phyloP scores from a whole-genome alignment of 92 coral and sea anemone species.

The Palythoa caribaeorum region DNA sequence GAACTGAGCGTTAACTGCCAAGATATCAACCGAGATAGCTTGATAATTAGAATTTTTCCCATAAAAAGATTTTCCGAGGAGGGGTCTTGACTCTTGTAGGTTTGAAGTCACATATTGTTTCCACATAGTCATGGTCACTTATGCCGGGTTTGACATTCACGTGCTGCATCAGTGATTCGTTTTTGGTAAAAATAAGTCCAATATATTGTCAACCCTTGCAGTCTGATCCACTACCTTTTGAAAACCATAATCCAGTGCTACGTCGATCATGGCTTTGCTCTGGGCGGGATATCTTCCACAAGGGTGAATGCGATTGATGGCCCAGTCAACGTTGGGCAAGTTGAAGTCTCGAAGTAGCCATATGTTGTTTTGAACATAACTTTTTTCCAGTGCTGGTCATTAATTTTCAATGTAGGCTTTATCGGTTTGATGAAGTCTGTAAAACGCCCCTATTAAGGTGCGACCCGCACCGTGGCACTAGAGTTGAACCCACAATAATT shows the following conservation, averaged over 20 bases:
- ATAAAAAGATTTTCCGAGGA: background rate
- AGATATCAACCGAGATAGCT: conserved; percentile 8
- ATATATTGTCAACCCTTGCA: conserved; percentile 53
- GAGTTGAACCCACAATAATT: conserved; percentile 41
- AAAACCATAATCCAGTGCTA: background rate
- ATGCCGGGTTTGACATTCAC: background rate
- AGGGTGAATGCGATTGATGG: background rate
- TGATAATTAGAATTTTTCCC: background rate
- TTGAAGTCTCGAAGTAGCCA: background rate
- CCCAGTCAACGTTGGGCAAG: conserved; percentile 17
- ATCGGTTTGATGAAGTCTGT: conserved; percentile 19
- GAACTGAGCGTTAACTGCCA: background rate
- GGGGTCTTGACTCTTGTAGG: background rate
- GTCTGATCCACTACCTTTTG: conserved; percentile 45
- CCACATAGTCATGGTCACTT: background rate
- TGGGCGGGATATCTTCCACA: background rate
- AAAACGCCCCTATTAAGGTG: background rate
- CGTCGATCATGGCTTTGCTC: background rate
- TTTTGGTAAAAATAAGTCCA: conserved; percentile 54
- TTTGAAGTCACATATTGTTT: background rate
- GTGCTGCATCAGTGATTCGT: background rate
- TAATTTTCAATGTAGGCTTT: background rate
- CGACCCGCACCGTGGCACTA: conserved; percentile 4
- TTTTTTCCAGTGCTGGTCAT: conserved; percentile 7
- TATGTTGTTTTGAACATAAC: conserved; percentile 9